phyloP scores from a whole-genome alignment of 1,140 invertebrate genomes.

The Diachasma alloeum region DNA sequence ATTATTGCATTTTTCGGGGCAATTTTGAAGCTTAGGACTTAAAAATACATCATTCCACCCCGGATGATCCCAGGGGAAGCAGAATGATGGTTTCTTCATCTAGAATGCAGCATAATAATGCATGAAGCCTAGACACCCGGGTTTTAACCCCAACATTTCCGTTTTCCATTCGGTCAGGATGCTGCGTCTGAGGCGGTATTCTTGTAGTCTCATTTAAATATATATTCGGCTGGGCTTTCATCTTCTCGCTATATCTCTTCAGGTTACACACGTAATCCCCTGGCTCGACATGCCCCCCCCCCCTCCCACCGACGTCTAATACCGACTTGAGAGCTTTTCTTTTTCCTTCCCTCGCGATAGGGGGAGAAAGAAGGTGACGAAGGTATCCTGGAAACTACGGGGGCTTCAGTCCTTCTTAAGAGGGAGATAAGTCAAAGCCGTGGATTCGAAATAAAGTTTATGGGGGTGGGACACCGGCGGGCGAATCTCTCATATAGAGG shows the following conservation, averaged over 20 bases:
- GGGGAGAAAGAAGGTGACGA: background rate
- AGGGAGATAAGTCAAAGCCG: background rate
- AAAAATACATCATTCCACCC: background rate
- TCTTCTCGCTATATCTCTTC: background rate
- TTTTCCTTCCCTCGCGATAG: background rate
- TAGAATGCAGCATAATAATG: background rate
- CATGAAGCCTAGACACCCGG: background rate
- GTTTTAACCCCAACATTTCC: background rate
- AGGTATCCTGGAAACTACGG: background rate
- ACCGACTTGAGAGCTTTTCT: background rate
- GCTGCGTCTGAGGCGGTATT: background rate
- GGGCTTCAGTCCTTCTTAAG: background rate
- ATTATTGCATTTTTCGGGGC: background rate
- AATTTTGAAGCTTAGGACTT: background rate
- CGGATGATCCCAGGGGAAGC: background rate
- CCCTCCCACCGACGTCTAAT: background rate
- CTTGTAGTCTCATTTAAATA: constrained; percentile 5
- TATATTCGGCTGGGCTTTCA: background rate
- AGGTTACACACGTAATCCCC: constrained; percentile 4
- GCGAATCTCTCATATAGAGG: too few species aligned
- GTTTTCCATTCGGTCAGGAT: constrained; percentile 1
- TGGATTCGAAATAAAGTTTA: background rate
- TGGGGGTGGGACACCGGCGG: too few species aligned
- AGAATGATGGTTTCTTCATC: background rate
- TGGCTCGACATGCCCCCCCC: background rate